phyloP scores from a whole-genome alignment of 1,140 invertebrate species.

The Drosophila tsacasi region DNA sequence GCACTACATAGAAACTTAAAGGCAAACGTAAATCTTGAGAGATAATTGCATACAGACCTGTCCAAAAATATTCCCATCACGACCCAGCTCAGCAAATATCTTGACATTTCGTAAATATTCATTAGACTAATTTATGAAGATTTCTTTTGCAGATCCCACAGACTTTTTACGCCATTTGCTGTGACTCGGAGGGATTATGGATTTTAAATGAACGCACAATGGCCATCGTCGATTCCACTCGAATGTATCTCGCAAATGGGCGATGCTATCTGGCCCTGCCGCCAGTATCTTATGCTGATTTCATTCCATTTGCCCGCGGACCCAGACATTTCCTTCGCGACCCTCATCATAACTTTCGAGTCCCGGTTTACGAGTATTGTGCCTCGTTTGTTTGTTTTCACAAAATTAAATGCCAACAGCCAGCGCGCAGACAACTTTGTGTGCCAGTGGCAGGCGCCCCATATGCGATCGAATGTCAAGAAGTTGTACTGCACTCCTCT shows the following conservation, averaged over 20 bases:
- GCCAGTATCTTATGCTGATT: slow-evolving; percentile 37
- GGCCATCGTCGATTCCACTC: slow-evolving; percentile 20
- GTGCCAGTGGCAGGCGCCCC: slow-evolving; percentile 56
- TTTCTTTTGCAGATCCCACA: slow-evolving; percentile 7
- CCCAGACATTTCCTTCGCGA: slow-evolving; percentile 33
- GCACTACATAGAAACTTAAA: background rate
- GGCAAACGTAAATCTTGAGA: background rate
- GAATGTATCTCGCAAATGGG: slow-evolving; percentile 28
- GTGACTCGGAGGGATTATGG: slow-evolving; percentile 37
- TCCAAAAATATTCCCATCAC: slow-evolving; percentile 8
- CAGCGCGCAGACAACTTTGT: slow-evolving; percentile 51
- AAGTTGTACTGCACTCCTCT: slow-evolving; percentile 32
- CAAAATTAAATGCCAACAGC: slow-evolving; percentile 39
- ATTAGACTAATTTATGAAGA: slow-evolving; percentile 28
- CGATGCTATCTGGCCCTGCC: slow-evolving; percentile 29
- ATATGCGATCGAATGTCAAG: slow-evolving; percentile 72
- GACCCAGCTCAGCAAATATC: slow-evolving; percentile 1
- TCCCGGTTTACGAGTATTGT: slow-evolving; percentile 50
- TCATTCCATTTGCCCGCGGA: slow-evolving; percentile 29
- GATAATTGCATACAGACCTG: slow-evolving; percentile 7
- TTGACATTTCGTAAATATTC: slow-evolving; percentile 26
- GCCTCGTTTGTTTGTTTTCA: slow-evolving; percentile 45
- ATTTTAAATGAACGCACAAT: slow-evolving; percentile 44
- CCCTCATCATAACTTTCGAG: slow-evolving; percentile 68
- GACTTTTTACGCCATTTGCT: slow-evolving; percentile 14